phyloP scores from a whole-genome alignment of 2,888 invertebrate genomes.

The Onthophagus sagittarius region DNA sequence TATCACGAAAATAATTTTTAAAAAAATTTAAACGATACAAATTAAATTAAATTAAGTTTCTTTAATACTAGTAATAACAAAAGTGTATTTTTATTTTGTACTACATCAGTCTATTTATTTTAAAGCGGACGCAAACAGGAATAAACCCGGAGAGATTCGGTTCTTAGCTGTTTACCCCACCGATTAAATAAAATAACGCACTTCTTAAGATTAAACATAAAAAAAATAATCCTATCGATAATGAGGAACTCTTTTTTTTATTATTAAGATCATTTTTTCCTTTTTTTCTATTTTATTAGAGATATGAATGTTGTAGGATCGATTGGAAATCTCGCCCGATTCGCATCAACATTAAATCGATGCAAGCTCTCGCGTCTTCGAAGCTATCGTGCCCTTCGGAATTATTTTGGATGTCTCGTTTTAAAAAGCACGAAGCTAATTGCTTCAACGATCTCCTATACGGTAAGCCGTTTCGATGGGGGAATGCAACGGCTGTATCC shows the following conservation, averaged over 20 bases:
- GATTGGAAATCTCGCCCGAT: constrained; percentile 55
- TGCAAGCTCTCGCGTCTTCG: constrained; percentile 88
- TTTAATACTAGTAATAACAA: background rate
- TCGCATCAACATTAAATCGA: constrained; percentile 83
- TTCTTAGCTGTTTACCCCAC: background rate
- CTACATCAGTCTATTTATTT: background rate
- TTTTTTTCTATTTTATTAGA: background rate
- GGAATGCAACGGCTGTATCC: constrained; percentile 87
- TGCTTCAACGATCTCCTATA: constrained; percentile 78
- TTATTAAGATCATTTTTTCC: background rate
- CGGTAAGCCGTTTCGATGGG: constrained; percentile 80
- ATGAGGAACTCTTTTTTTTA: background rate
- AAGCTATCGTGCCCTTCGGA: constrained; percentile 82
- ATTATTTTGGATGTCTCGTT: constrained; percentile 75
- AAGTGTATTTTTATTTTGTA: background rate
- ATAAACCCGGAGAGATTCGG: background rate
- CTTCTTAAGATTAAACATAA: background rate
- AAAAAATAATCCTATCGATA: too few species aligned
- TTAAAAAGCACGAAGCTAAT: constrained; percentile 67
- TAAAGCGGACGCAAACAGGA: background rate
- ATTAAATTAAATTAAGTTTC: background rate
- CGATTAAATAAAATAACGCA: background rate
- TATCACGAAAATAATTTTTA: background rate
- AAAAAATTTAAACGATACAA: background rate
- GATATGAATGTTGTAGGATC: constrained; percentile 22